A percentile compares a stretch with the other conserved stretches of the same genome.
These are phyloP conservation scores for Dendrophyllia cribrosa DNA, from an alignment of 64 coral and sea anemone genomes.

Conservation along the genomic window DNA sequence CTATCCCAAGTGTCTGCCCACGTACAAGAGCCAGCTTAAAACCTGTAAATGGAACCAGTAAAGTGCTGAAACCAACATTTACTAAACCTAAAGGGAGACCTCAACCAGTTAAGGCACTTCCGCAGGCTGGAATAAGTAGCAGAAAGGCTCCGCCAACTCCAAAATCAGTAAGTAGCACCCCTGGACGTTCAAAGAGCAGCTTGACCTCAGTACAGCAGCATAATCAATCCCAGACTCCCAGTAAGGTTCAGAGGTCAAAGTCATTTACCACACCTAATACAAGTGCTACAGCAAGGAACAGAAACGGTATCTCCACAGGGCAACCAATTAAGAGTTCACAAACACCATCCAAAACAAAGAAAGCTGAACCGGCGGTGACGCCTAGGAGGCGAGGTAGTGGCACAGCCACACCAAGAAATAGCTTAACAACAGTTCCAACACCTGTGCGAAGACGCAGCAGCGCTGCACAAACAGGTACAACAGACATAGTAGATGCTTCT, in stretches of 20 bases:
- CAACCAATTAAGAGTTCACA: background rate
- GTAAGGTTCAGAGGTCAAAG: background rate
- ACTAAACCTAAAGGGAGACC: constrained; percentile 27
- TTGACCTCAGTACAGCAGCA: background rate
- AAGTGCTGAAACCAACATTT: background rate
- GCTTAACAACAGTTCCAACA: background rate
- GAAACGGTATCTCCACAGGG: background rate
- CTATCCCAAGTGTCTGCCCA: constrained; percentile 1
- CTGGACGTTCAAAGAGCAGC: background rate
- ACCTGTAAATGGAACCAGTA: constrained; percentile 10
- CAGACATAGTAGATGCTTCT: background rate
- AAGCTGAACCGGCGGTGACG: background rate
- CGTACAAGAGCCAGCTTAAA: constrained; percentile 33
- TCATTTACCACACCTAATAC: constrained; percentile 17
- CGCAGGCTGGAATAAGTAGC: background rate
- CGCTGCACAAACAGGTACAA: background rate
- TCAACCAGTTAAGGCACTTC: constrained; percentile 35
- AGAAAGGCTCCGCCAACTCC: constrained; percentile 15
- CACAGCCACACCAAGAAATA: constrained; percentile 31
- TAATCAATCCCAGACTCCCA: background rate
- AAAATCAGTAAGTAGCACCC: background rate
- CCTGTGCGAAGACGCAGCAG: constrained; percentile 6
- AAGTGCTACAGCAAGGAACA: background rate
- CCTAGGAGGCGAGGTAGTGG: constrained; percentile 12
- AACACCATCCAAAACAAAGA: background rate